A percentile compares a stretch with the other conserved stretches of the same genome.
Evolutionary conservation across 2,113 vertebrate species (phyloP).

Genomic region (Phalacrocorax pelagicus): DNA sequence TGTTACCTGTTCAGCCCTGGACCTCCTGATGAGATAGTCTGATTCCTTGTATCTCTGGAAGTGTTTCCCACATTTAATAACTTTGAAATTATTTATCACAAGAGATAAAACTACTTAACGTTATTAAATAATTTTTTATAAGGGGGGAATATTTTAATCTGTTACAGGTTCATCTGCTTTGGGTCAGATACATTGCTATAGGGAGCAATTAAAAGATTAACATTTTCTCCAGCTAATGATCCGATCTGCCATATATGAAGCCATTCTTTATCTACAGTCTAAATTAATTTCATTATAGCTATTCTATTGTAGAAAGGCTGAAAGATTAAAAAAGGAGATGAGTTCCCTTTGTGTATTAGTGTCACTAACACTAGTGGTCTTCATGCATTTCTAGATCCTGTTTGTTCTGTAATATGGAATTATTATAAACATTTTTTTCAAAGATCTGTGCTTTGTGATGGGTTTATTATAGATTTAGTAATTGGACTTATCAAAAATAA

Average conservation of each 20-base stretch:
- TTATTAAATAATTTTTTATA: not conserved
- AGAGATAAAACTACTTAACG: not conserved
- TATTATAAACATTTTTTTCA: not conserved
- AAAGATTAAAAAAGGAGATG: not conserved
- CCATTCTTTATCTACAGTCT: not conserved
- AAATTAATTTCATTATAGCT: not conserved
- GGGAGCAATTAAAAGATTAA: not conserved
- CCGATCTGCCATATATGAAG: not conserved
- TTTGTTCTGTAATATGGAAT: not conserved
- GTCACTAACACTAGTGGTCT: not conserved
- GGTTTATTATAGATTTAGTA: not conserved
- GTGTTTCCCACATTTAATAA: not conserved
- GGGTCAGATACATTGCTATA: not conserved
- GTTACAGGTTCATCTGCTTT: not conserved
- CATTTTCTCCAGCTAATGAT: not conserved
- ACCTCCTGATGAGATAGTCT: slow-evolving; percentile 59
- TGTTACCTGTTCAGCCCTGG: slow-evolving; percentile 41
- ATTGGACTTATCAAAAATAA: not conserved
- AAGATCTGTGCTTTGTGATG: not conserved
- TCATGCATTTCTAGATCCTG: not conserved
- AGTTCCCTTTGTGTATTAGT: not conserved
- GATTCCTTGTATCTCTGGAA: slow-evolving; percentile 59
- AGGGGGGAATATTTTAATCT: not conserved
- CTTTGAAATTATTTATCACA: not conserved
- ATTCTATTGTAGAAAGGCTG: not conserved